These are phyloP conservation scores for Nesidiocoris tenuis DNA, from an alignment of 2,888 invertebrate species.

Conservation along the genomic window DNA sequence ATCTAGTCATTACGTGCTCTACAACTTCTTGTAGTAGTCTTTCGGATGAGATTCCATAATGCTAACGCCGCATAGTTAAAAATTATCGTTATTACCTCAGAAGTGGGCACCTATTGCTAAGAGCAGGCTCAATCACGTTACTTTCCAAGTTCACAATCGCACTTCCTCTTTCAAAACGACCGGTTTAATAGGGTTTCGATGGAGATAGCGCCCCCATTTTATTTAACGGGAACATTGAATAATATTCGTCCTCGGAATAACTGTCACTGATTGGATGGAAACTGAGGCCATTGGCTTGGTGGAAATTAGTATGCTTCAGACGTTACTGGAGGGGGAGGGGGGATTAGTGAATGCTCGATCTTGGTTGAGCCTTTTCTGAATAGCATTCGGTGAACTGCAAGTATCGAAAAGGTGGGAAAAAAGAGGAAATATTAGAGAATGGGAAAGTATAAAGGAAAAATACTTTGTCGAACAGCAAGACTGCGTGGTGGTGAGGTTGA, in stretches of 20 bases:
- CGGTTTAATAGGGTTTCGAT: background rate
- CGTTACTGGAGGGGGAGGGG: background rate
- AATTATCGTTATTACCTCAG: background rate
- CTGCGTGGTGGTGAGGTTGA: background rate
- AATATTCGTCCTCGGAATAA: slow-evolving; percentile 8
- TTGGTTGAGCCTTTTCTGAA: background rate
- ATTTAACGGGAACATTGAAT: background rate
- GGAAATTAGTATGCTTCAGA: slow-evolving; percentile 27
- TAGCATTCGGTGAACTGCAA: slow-evolving; percentile 16
- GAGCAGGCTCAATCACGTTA: background rate
- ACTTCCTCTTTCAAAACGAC: background rate
- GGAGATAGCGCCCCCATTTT: background rate
- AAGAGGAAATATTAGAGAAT: slow-evolving; percentile 21
- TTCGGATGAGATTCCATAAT: background rate
- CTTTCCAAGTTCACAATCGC: background rate
- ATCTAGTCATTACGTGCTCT: background rate
- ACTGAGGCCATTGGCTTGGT: slow-evolving; percentile 20
- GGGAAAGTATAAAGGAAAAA: slow-evolving; percentile 18
- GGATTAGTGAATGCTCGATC: background rate
- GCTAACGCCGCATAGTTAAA: background rate
- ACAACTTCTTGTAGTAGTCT: background rate
- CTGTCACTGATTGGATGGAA: slow-evolving; percentile 11
- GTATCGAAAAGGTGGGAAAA: slow-evolving; percentile 10
- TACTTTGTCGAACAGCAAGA: background rate
- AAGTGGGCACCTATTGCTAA: background rate